Evolutionary conservation across 1,140 invertebrate species (phyloP).

Genomic region (Drosophila rufa): DNA sequence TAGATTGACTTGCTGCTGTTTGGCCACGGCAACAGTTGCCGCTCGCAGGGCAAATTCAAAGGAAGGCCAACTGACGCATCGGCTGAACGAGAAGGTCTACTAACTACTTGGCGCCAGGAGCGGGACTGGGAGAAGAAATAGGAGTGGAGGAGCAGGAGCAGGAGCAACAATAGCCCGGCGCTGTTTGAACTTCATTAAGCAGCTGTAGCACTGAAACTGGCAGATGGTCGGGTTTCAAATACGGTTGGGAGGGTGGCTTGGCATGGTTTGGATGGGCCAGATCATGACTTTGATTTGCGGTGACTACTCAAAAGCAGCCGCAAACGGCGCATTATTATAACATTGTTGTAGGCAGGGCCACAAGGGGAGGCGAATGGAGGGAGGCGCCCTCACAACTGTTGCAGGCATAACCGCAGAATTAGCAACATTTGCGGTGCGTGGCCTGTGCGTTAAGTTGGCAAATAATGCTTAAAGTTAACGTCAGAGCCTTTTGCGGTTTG

Average conservation of each 20-base stretch:
- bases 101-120: neutral
- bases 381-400: constrained; percentile 53
- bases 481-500: constrained; percentile 77
- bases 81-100: constrained; percentile 1
- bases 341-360: constrained; percentile 41
- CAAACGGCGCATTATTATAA: constrained; percentile 70
- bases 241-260: constrained; percentile 8
- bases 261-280: constrained; percentile 23
- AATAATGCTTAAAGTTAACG: constrained; percentile 79
- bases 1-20: constrained; percentile 72
- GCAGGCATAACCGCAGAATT: constrained; percentile 75
- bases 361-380: constrained; percentile 1
- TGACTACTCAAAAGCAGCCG: constrained; percentile 60
- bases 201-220: constrained; percentile 30
- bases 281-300: constrained; percentile 75
- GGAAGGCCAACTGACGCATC: constrained; percentile 32
- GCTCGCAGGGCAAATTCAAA: constrained; percentile 34
- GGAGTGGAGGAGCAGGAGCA: neutral
- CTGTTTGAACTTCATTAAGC: constrained; percentile 62
- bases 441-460: constrained; percentile 69
- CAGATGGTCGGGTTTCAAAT: constrained; percentile 11
- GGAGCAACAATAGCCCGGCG: constrained; percentile 53
- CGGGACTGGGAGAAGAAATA: neutral
- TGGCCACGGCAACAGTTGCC: constrained; percentile 42
- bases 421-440: constrained; percentile 72